Percentiles rank a stretch among this genome's conserved stretches.
These are phyloP conservation scores for Danio rerio DNA, from an alignment of 2,113 vertebrate species.

Conservation along the genomic window GRCz12tu NC_133194.1:1023001-1023500, in stretches of 20 bases:
- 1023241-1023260: conserved; percentile 92
- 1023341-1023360: conserved; percentile 21
- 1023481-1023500: conserved; percentile 93
- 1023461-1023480: conserved; percentile 89
- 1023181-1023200: conserved; percentile 93
- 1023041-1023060: conserved; percentile 65
- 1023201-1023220: conserved; percentile 95
- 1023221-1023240: conserved; percentile 95
- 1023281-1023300: conserved; percentile 86
- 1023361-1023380: conserved; percentile 93
- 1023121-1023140: conserved; percentile 95
- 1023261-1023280: conserved; percentile 89
- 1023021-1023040: conserved; percentile 68
- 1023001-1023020: conserved; percentile 82
- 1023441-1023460: conserved; percentile 89
- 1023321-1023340: conserved; percentile 76
- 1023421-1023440: conserved; percentile 93
- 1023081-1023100: conserved; percentile 17
- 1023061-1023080: conserved; percentile 46
- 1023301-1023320: conserved; percentile 80
- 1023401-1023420: conserved; percentile 91
- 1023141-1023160: conserved; percentile 97
- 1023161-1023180: conserved; percentile 96
- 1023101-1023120: conserved; percentile 69
- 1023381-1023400: conserved; percentile 88